A percentile compares a stretch with the other conserved stretches of the same genome.
Evolutionary conservation across 2,797 vertebrate species (phyloP).

Genomic region (Hapalemur alaotrensis): DNA sequence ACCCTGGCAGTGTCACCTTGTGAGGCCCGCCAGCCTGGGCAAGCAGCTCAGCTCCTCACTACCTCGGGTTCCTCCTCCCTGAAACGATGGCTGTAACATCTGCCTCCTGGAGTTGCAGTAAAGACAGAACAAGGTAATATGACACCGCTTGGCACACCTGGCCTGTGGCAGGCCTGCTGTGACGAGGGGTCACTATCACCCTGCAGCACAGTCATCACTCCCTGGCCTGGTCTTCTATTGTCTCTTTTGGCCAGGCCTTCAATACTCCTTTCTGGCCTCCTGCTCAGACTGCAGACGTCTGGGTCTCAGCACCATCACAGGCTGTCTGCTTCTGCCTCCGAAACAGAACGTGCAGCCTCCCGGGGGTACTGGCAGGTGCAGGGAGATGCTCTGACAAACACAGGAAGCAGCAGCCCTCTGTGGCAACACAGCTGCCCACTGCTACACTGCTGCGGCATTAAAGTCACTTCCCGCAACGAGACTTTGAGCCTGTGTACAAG

Average conservation of each 20-base stretch:
- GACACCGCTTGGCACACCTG: not conserved
- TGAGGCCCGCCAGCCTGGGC: not conserved
- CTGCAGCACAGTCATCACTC: too few relatives aligned
- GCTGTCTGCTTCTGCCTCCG: not conserved
- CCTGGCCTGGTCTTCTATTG: not conserved
- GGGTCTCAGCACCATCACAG: not conserved
- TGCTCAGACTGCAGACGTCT: not conserved
- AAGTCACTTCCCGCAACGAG: too few relatives aligned
- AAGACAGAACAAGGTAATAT: fast-evolving
- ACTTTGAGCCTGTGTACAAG: not conserved
- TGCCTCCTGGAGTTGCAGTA: not conserved
- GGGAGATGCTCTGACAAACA: not conserved
- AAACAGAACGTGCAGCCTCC: not conserved
- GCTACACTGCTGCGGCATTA: fast-evolving
- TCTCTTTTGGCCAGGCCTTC: not conserved
- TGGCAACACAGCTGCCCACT: not conserved
- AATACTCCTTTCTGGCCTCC: not conserved
- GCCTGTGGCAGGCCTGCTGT: fast-evolving
- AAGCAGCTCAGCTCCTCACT: not conserved
- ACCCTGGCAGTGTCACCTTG: not conserved
- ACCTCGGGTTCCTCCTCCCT: not conserved
- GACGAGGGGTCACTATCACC: fast-evolving
- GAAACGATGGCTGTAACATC: not conserved
- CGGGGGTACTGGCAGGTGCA: not conserved
- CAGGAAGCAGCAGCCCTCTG: not conserved